Base-by-base conservation (phyloP, 1,140 invertebrate genomes). In the Aleiodes sp. region DNA sequence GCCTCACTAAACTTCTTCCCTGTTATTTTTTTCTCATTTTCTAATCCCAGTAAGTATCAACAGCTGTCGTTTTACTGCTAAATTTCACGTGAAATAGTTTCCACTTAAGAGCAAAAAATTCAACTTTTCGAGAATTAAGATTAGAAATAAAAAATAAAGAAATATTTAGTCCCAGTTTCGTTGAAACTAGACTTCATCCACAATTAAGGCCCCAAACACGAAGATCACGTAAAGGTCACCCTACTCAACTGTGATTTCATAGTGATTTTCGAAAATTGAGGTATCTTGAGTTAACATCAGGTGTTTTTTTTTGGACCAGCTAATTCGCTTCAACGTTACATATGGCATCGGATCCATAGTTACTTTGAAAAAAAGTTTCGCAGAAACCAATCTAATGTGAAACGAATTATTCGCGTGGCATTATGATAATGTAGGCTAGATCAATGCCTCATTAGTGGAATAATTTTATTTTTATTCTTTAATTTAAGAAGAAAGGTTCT, bases 251-350 rank as follows among this genome's bases (percentile, higher is more conserved):
- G 57, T 16, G 43, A 73, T 73, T 70, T 73, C 64, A 73, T 73
- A 70, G 68, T 68, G 64, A 73, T 73, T 73, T 73, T 67, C 68
- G 64, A 68, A 73, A 73, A 73, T 73, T 70, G 71, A 73, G 71
- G 71, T 73, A 68, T 68, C 67, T 52, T 41, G 43, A 63, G 39
- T 31, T 21, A 29, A 46, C 28, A 41, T 61, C 4, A 60, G 65
- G 63, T 65, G 35, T 61, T 68, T 43, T 14, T 19, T 28, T 67
- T 21, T 35, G n/a, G n/a, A n/a, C n/a, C 35, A 8, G 46, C 52
- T 19, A 16, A 21, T 33, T 33, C 19, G 57, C n/a, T 35, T 52
- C n/a, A 39, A 68, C 39, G 63, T 70, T 65, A 70, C 68, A 73
- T 52, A 73, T 70, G 68, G 60, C 52, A 64, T 24, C 29, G 3